Conservation (phyloP, 2,888 invertebrate genomes). For the Anthrax anthrax region DNA sequence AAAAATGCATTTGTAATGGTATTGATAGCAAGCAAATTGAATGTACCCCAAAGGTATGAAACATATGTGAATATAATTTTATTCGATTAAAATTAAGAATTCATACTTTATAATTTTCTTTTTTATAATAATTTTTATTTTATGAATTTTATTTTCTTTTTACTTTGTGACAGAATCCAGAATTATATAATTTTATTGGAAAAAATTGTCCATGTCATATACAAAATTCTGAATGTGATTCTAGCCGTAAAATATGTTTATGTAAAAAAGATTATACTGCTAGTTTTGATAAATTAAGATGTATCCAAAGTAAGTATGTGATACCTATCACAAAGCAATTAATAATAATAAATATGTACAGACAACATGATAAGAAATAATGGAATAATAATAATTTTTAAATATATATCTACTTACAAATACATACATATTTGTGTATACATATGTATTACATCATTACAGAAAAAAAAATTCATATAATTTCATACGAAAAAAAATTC, state of each 20-base stretch:
- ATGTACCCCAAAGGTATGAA: slow-evolving; percentile 1
- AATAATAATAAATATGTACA: too few species aligned
- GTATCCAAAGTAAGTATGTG: slow-evolving; percentile 19
- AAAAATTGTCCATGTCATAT: slow-evolving; percentile 25
- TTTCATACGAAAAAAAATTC: too few species aligned
- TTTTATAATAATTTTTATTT: neutral
- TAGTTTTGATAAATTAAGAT: slow-evolving; percentile 25
- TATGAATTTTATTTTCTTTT: neutral
- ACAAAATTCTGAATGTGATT: slow-evolving; percentile 20
- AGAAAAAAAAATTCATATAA: too few species aligned
- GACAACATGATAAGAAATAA: too few species aligned
- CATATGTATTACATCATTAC: too few species aligned
- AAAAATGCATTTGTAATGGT: slow-evolving; percentile 1
- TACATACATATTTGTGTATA: too few species aligned
- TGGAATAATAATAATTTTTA: too few species aligned
- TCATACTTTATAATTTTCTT: neutral
- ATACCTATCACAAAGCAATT: too few species aligned
- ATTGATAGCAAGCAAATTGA: neutral
- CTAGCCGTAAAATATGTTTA: slow-evolving; percentile 18
- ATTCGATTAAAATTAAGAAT: neutral
- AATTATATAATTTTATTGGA: slow-evolving; percentile 21
- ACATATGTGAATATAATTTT: neutral
- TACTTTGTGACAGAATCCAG: neutral
- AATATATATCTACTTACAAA: too few species aligned
- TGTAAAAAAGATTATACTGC: slow-evolving; percentile 18